Base-by-base conservation (phyloP, 2,113 vertebrate genomes). In the Oceanites oceanicus region DNA sequence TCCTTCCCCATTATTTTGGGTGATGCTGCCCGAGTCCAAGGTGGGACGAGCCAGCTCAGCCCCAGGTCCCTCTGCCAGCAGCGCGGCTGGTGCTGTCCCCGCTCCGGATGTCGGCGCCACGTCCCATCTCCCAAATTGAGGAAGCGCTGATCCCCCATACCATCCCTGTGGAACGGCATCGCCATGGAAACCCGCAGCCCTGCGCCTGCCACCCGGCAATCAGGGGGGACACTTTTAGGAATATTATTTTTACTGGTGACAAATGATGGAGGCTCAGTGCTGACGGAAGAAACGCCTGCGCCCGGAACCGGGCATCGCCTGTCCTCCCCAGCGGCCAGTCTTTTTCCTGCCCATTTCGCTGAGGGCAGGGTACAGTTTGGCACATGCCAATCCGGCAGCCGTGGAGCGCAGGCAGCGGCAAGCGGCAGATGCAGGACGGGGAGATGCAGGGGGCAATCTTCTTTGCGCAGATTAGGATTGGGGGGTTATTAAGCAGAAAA, bases 111-210 rank as follows among this genome's bases (percentile, higher is more conserved):
- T 27, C 22, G 7, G 6, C 12, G 2, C 52, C 11, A 1, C 1
- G 11, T 92, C 92, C 94, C 86, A 73, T 83, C 92, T 94, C 92
- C 88, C 90, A 80, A 96, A 95, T 0, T 29, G 52, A 77, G 83
- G 88, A 73, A 68, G 82, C 40, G 27, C 81, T 15, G 40, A 94
- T 88, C 92, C 90, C 93, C 55, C 21, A 6, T 83, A 38, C 86
- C 86, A 90, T 90, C 95, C 86, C 95, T 53, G 68, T 2, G 44
- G 86, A 91, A 70, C 63, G 0, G 79, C 79, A 74, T 96, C 53
- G 7, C 96, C 92, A 95, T 96, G 96, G 96, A 97, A 97, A 96
- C 96, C 78, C 90, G 0, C 92, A 96, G 87, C 94, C 96, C 95
- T 85, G 90, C 2, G 85, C 96, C 97, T 88, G 96, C 94, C 62